phyloP scores from a whole-genome alignment of 2,888 invertebrate species.

The Caenorhabditis parvicauda region DNA sequence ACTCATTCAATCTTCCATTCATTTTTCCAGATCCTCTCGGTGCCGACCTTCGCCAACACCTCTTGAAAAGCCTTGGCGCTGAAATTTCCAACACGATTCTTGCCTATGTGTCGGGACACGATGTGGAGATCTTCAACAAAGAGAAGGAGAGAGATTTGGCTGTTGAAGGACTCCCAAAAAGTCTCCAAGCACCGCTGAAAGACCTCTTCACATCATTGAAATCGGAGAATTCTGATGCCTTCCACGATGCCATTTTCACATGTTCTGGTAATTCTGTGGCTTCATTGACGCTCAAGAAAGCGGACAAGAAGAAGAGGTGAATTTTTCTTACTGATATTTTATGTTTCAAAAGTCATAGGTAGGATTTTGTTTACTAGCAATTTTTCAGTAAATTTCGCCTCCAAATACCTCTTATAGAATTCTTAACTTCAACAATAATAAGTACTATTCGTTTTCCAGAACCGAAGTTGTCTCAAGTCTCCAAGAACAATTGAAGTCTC shows the following conservation, averaged over 20 bases:
- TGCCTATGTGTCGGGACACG: constrained; percentile 26
- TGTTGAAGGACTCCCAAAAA: constrained; percentile 20
- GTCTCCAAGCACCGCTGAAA: constrained; percentile 16
- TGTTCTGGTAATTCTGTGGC: constrained; percentile 17
- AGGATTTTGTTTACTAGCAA: neutral
- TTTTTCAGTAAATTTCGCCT: too few species aligned
- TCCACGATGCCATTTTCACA: constrained; percentile 21
- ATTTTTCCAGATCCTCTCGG: constrained; percentile 30
- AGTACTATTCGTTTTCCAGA: constrained; percentile 4
- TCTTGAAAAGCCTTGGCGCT: constrained; percentile 32
- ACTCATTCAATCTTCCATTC: too few species aligned
- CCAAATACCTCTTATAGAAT: too few species aligned
- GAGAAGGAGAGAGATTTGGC: constrained; percentile 32
- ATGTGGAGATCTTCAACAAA: too few species aligned
- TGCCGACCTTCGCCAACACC: constrained; percentile 34
- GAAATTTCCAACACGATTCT: constrained; percentile 34
- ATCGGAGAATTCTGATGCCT: constrained; percentile 10
- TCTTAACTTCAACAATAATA: neutral
- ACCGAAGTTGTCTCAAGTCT: constrained; percentile 15
- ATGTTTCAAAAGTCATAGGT: neutral
- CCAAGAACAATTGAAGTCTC: constrained; percentile 14
- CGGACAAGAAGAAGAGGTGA: constrained; percentile 49
- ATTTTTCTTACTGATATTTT: constrained; percentile 1
- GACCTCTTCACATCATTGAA: constrained; percentile 20
- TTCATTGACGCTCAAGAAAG: constrained; percentile 18